Evolutionary conservation across 2,113 vertebrate species (phyloP).

Genomic region (Hippopotamus amphibius): DNA sequence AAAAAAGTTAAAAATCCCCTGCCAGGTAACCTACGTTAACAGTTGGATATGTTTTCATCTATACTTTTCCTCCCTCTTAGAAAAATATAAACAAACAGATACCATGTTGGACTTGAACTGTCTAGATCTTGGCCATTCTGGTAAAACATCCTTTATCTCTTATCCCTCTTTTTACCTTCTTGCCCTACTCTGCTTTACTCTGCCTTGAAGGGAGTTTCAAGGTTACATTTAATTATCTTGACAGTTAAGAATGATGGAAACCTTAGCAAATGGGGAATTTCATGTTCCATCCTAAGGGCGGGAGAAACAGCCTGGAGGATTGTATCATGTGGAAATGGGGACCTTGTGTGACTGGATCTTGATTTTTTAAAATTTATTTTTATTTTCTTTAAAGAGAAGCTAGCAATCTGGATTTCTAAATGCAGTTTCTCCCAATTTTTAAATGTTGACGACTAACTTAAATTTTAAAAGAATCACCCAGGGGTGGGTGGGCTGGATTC

Average conservation of each 20-base stretch:
- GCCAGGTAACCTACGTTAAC: not conserved
- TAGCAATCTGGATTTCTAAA: not conserved
- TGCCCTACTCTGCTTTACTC: not conserved
- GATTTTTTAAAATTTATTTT: not conserved
- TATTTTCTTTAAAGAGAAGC: not conserved
- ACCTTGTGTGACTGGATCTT: not conserved
- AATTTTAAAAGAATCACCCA: not conserved
- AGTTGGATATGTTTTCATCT: not conserved
- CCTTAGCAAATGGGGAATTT: not conserved
- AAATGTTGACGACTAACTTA: not conserved
- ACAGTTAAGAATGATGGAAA: not conserved
- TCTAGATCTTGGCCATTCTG: not conserved
- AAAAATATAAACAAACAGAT: not conserved
- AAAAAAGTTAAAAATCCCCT: not conserved
- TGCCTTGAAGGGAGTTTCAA: slow-evolving; percentile 28
- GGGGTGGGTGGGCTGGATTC: not conserved
- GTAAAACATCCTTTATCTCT: not conserved
- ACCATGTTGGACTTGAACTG: not conserved
- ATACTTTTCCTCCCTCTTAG: not conserved
- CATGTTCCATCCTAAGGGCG: not conserved
- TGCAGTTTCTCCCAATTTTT: not conserved
- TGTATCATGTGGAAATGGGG: not conserved
- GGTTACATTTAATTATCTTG: not conserved
- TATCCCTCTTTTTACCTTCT: not conserved
- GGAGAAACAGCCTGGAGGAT: not conserved